A percentile compares a stretch with the other conserved stretches of the same genome.
Conservation (phyloP, 2,113 vertebrate species). For the Mesembrinibis cayennensis region DNA sequence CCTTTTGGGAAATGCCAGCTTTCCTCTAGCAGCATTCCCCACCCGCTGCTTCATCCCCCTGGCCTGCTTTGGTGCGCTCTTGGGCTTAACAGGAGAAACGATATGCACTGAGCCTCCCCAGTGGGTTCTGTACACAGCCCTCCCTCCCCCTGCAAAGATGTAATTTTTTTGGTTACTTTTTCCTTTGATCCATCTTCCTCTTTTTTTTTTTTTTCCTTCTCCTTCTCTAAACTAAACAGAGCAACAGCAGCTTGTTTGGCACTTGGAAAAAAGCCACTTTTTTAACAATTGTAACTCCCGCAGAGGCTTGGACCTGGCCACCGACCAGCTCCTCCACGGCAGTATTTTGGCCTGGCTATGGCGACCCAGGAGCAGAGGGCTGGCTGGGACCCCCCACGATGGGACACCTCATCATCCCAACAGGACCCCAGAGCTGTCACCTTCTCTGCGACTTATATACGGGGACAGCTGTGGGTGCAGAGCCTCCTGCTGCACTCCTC, state of each 20-base stretch:
- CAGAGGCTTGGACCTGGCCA: not conserved
- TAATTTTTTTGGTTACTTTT: not conserved
- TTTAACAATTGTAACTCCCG: not conserved
- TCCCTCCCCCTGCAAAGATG: not conserved
- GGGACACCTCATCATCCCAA: too few relatives aligned
- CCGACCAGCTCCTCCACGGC: not conserved
- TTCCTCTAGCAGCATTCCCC: not conserved
- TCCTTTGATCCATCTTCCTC: not conserved
- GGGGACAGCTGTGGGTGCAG: not conserved
- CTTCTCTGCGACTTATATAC: not conserved
- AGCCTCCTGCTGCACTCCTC: not conserved
- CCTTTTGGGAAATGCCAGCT: not conserved
- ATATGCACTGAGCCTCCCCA: fast-evolving
- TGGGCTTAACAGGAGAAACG: not conserved
- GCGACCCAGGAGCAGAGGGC: fast-evolving
- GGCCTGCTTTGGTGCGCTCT: not conserved
- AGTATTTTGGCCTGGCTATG: not conserved
- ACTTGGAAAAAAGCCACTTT: not conserved
- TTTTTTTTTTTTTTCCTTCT: not conserved
- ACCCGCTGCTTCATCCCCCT: not conserved
- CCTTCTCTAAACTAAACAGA: not conserved
- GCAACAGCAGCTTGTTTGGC: not conserved
- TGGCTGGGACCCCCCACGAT: not conserved
- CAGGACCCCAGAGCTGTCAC: not conserved
- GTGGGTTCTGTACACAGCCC: not conserved